Conservation (phyloP, 2,797 vertebrate genomes). For the Danio albolineatus region DNA sequence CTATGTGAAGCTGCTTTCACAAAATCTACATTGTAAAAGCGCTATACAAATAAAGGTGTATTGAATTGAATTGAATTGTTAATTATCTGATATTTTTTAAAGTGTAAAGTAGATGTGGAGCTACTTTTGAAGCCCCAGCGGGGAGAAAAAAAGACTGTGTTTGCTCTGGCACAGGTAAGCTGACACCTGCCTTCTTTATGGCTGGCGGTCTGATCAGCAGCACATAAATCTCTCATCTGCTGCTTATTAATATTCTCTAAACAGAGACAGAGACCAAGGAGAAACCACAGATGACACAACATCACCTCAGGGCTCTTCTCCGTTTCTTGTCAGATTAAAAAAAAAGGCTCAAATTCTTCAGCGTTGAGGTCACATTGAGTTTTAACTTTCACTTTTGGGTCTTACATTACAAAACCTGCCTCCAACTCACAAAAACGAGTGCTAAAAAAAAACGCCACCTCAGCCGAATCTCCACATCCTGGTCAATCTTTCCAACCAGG, state of each 20-base stretch:
- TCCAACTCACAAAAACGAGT: neutral
- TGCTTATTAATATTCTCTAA: slow-evolving; percentile 48
- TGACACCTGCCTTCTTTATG: slow-evolving; percentile 31
- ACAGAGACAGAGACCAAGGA: slow-evolving; percentile 23
- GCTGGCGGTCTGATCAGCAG: slow-evolving; percentile 20
- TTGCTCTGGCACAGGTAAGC: slow-evolving; percentile 26
- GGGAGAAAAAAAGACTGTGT: neutral
- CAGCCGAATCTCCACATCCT: neutral
- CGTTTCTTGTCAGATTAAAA: slow-evolving; percentile 13
- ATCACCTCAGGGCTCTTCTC: slow-evolving; percentile 31
- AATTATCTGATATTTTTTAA: no score
- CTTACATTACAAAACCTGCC: slow-evolving; percentile 36
- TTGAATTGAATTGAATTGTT: no score
- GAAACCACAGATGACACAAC: slow-evolving; percentile 30
- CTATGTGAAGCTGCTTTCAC: no score
- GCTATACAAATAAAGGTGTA: no score
- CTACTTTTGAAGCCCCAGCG: slow-evolving; percentile 4
- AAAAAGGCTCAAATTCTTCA: slow-evolving; percentile 22
- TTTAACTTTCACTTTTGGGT: slow-evolving; percentile 29
- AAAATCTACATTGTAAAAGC: no score
- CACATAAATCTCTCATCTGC: slow-evolving; percentile 50
- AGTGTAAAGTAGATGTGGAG: slow-evolving; percentile 5
- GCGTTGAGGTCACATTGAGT: slow-evolving; percentile 39
- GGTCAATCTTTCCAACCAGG: slow-evolving; percentile 18
- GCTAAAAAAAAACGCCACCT: neutral